Percentiles rank a stretch among this genome's conserved stretches.
phyloP scores from a whole-genome alignment of 2,888 invertebrate genomes.

The Epirrhoe tristata region DNA sequence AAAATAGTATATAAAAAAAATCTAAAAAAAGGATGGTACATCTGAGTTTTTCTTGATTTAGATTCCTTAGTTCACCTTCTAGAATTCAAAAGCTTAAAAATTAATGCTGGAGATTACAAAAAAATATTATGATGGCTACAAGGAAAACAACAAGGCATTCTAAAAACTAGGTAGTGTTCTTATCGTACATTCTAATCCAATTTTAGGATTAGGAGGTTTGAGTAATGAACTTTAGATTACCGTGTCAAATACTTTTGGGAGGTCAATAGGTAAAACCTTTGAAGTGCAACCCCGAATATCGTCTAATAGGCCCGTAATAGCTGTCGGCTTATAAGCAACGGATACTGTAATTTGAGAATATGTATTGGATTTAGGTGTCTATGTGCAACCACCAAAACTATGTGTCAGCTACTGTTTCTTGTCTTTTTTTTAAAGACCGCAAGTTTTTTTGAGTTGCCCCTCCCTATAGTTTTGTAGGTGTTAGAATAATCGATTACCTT shows the following conservation, averaged over 20 bases:
- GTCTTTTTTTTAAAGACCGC: constrained; percentile 17
- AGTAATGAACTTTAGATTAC: constrained; percentile 78
- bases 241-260: constrained; percentile 74
- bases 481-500: not conserved
- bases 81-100: not conserved
- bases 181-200: constrained; percentile 49
- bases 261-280: constrained; percentile 79
- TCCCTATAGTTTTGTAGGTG: not conserved
- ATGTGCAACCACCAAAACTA: constrained; percentile 62
- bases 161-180: not conserved
- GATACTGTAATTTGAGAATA: constrained; percentile 77
- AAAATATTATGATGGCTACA: too few relatives aligned
- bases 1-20: too few relatives aligned
- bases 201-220: constrained; percentile 74
- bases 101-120: too few relatives aligned
- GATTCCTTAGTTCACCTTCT: not conserved
- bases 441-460: not conserved
- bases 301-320: constrained; percentile 76
- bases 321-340: constrained; percentile 68
- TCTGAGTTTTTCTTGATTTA: not conserved
- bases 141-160: not conserved
- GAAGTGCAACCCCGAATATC: constrained; percentile 81
- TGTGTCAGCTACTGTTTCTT: constrained; percentile 46
- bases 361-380: constrained; percentile 68
- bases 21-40: too few relatives aligned